Evolutionary conservation across 2,113 vertebrate species (phyloP), one percentile per base, ranked within the genome.

Genomic region (Odocoileus hemionus): DNA sequence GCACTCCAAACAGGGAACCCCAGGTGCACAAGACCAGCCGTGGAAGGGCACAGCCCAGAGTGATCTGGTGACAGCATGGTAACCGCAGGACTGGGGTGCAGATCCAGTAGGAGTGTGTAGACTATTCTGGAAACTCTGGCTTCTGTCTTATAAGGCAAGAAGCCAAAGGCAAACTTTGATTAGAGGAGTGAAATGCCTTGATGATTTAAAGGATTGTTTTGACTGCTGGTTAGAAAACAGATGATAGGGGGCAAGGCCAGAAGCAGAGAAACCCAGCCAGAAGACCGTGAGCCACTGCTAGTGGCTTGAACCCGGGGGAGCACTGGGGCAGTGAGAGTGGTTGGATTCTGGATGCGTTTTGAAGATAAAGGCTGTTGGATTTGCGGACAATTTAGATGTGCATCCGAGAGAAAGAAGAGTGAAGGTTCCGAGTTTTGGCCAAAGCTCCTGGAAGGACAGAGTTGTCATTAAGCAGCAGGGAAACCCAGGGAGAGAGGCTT

Each of bases 51-150:
- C 23, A 0, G 19, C 21, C 50, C 10, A 43, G 64, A 50, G 36
- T 39, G 15, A n/a, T 50, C 30, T 1, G 14, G 30, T 43, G 11
- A 43, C 39, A n/a, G 43, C 13, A 0, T 0, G 21, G 52, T 13
- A 36, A 7, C 33, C 1, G 1, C 76, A 3, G 26, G 67, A 33
- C 33, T 50, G 30, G 43, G 76, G 25, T 33, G n/a, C 57, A 91
- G 89, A 52, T 19, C 15, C 55, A n/a, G 2, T 7, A n/a, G 25
- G 14, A 21, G 43, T 1, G 0, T 52, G 60, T 3, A 28, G 8
- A 23, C 21, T 26, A 0, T 84, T 17, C 61, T 55, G 12, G n/a
- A 57, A 25, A 47, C 64, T 52, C 55, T 14, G 25, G 79, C 28
- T 60, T 95, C 70, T 33, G n/a, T 78, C 61, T 26, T 30, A 13